Base-by-base conservation (phyloP, 1,140 invertebrate genomes). In the Pectinophora gossypiella region DNA sequence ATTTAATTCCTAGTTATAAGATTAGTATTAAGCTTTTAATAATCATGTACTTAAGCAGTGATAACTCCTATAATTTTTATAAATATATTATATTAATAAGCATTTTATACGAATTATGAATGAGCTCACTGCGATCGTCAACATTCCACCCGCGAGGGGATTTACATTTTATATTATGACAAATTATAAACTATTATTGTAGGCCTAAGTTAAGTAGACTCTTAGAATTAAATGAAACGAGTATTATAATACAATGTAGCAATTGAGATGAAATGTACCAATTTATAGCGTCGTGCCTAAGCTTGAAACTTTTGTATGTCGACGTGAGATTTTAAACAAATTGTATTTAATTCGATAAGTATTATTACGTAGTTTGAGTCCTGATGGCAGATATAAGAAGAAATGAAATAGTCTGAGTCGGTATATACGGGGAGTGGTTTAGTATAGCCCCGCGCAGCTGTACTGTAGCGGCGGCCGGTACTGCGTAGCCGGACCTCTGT, bases 21-120 rank as follows among this genome's bases (percentile, higher is more conserved):
- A 12, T 27, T 19, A 15, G 16, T 19, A 10, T 15, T 6, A 40
- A 13, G 38, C 18, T 40, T 16, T 16, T 16, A 27, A 5, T 40
- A 40, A 40, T 13, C 38, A 40, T 16, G 13, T 40, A 19, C 38
- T 16, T 40, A 40, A 15, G 18, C 12, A 46, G 20, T 22, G 44
- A 22, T 22, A 20, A 3, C 19, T 22, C 21, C 13, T 22, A 23
- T 0, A 46, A 46, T 32, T 12, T 32, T 32, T 32, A 12, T 7
- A 32, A 32, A n/a, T n/a, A n/a, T n/a, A n/a, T n/a, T n/a, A n/a
- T 42, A 15, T 10, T 7, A 1, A 1, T 42, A 42, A 23, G 44
- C 6, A 23, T 46, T 46, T 46, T 22, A 16, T 23, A 22, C 19
- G 10, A 46, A 46, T 32, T 32, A 32, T 32, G 27, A 32, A 32